Conservation (phyloP, 2,888 invertebrate species). For the Chalcis sispes region DNA sequence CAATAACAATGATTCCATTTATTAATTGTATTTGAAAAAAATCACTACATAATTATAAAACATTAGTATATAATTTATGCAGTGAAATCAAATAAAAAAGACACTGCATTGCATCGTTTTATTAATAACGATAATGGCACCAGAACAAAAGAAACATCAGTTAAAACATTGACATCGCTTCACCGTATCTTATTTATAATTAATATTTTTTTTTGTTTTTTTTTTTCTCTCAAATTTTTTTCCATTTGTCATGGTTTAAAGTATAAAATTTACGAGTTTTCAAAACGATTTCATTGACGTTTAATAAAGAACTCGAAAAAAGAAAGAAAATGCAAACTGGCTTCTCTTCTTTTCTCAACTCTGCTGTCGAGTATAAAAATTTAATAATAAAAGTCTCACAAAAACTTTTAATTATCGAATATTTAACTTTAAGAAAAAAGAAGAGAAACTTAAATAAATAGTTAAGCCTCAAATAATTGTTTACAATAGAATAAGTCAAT, state of each 20-base stretch:
- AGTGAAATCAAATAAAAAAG: slow-evolving; percentile 28
- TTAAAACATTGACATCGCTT: slow-evolving; percentile 25
- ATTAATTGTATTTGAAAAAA: slow-evolving; percentile 19
- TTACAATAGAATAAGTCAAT: slow-evolving; percentile 30
- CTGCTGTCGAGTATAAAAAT: slow-evolving; percentile 34
- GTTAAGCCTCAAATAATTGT: slow-evolving; percentile 38
- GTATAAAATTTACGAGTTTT: slow-evolving; percentile 37
- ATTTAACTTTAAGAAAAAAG: slow-evolving; percentile 7
- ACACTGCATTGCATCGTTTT: neutral
- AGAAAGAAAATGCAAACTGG: slow-evolving; percentile 24
- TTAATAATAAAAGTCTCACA: slow-evolving; percentile 37
- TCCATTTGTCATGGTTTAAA: slow-evolving; percentile 39
- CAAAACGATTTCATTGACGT: slow-evolving; percentile 39
- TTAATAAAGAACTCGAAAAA: slow-evolving; percentile 49
- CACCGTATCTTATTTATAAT: slow-evolving; percentile 28
- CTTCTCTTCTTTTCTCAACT: slow-evolving; percentile 27
- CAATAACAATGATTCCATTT: slow-evolving; percentile 31
- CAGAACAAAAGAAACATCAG: slow-evolving; percentile 22
- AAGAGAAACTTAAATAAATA: slow-evolving; percentile 3
- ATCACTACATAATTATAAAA: slow-evolving; percentile 20
- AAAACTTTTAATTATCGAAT: slow-evolving; percentile 11
- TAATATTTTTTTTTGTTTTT: slow-evolving; percentile 12
- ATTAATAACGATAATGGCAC: slow-evolving; percentile 28
- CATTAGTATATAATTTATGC: no score
- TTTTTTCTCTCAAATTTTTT: slow-evolving; percentile 11